Percentiles rank a stretch among this genome's conserved stretches.
These are phyloP conservation scores for Labroides dimidiatus DNA, from an alignment of 2,797 vertebrate species.

Conservation along the genomic window DNA sequence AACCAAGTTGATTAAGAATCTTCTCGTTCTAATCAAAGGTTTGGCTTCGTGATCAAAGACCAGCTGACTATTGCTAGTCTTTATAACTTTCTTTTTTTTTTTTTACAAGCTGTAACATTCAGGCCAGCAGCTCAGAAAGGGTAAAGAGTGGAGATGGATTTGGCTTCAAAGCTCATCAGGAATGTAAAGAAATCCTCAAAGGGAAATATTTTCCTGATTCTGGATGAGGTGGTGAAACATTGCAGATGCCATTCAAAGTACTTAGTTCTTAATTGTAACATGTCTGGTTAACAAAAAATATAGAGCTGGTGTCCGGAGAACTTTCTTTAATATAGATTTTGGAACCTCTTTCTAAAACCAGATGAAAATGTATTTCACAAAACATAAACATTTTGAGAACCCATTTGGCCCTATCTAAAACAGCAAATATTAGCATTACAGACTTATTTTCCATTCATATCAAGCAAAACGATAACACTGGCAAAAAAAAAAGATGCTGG, in stretches of 20 bases:
- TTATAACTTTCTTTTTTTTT: constrained; percentile 34
- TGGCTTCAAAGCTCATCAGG: constrained; percentile 7
- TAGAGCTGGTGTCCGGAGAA: too few species aligned
- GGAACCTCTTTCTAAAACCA: too few species aligned
- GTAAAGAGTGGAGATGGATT: neutral
- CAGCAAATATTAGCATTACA: too few species aligned
- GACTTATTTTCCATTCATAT: too few species aligned
- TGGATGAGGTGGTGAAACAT: neutral
- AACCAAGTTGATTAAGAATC: constrained; percentile 34
- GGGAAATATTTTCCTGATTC: constrained; percentile 1
- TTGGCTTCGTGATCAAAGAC: constrained; percentile 39
- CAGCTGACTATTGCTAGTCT: neutral
- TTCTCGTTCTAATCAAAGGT: constrained; percentile 33
- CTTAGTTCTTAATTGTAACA: neutral
- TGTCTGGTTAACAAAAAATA: too few species aligned
- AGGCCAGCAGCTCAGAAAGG: neutral
- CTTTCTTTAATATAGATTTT: too few species aligned
- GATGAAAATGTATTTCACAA: too few species aligned
- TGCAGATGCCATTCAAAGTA: neutral
- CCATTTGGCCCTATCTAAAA: too few species aligned
- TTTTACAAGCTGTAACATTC: constrained; percentile 20
- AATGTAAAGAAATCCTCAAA: constrained; percentile 6
- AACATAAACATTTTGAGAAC: too few species aligned
- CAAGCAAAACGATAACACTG: too few species aligned
- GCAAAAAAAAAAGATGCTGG: too few species aligned